Evolutionary conservation across 2,113 vertebrate species (phyloP).

Genomic region (Puma concolor): DNA sequence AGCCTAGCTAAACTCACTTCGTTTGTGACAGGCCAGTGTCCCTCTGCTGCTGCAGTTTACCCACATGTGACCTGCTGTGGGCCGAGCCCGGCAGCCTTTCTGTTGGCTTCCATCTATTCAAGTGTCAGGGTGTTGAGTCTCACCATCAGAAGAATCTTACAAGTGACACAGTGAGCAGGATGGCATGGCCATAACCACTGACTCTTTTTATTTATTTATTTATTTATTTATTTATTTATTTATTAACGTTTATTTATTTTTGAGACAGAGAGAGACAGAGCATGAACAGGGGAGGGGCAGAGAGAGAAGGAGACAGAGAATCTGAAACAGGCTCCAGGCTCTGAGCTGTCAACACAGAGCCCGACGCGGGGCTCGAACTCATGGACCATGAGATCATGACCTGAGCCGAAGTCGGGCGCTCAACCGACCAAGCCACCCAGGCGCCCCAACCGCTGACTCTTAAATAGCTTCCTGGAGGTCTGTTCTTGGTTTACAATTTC

Average conservation of each 20-base stretch:
- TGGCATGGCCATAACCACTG: background rate
- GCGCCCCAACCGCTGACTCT: background rate
- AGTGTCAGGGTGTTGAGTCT: background rate
- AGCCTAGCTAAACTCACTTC: background rate
- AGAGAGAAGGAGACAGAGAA: too few species aligned
- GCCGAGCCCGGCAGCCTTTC: background rate
- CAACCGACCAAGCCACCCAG: too few species aligned
- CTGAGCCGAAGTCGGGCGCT: too few species aligned
- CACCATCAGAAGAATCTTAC: background rate
- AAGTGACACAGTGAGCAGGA: background rate
- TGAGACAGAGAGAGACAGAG: too few species aligned
- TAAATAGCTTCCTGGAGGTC: background rate
- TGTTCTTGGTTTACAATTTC: background rate
- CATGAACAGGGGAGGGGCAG: too few species aligned
- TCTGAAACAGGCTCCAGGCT: too few species aligned
- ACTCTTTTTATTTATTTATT: background rate
- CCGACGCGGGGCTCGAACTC: too few species aligned
- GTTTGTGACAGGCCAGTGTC: background rate
- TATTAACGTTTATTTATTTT: too few species aligned
- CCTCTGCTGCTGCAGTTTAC: background rate
- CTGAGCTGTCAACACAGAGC: too few species aligned
- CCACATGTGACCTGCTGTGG: fast-evolving
- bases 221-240: too few species aligned
- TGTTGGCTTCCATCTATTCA: background rate
- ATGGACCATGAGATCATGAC: too few species aligned